These are phyloP conservation scores for Stegastes partitus DNA, from an alignment of 2,113 vertebrate species.

Conservation along the genomic window DNA sequence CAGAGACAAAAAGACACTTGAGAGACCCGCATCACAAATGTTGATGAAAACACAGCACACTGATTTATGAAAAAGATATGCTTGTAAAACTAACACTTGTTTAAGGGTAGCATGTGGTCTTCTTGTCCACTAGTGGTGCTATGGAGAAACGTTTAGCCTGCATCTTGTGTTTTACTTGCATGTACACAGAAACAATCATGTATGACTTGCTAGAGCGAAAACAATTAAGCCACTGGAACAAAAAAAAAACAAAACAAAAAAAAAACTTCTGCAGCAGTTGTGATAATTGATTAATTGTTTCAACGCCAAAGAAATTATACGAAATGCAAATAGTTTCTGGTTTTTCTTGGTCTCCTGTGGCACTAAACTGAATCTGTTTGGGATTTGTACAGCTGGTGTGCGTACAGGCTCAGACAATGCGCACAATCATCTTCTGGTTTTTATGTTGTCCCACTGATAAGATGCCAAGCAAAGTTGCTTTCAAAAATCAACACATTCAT, in stretches of 20 bases:
- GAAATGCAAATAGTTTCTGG: neutral
- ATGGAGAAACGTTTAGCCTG: neutral
- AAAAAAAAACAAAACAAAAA: no score
- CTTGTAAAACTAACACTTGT: neutral
- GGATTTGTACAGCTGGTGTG: neutral
- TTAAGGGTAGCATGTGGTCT: neutral
- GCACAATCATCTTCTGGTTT: neutral
- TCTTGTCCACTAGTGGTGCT: neutral
- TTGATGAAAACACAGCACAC: neutral
- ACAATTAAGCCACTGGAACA: neutral
- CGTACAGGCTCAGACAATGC: neutral
- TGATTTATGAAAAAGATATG: neutral
- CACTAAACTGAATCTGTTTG: neutral
- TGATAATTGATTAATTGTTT: neutral
- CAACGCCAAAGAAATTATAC: neutral
- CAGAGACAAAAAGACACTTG: constrained; percentile 1
- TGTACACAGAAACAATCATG: neutral
- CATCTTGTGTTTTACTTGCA: neutral
- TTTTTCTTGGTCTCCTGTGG: neutral
- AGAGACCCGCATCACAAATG: neutral
- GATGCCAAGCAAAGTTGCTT: neutral
- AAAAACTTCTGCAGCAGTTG: neutral
- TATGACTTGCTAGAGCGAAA: neutral
- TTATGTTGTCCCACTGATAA: neutral
- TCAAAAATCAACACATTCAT: neutral